These are phyloP conservation scores for Lasius fuliginosus DNA, from an alignment of 2,888 invertebrate genomes.

Conservation along the genomic window DNA sequence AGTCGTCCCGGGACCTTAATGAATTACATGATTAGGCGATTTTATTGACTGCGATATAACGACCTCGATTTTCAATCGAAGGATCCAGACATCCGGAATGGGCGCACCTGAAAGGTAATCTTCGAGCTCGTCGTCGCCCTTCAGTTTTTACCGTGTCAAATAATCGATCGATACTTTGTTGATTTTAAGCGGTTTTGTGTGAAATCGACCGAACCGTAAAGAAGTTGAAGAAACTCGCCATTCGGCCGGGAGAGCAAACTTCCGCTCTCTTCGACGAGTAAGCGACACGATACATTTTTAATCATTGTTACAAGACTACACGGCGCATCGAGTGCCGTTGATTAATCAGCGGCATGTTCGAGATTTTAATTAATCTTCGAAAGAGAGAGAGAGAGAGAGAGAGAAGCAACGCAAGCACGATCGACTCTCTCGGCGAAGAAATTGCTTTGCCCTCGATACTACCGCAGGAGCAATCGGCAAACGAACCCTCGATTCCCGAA, in stretches of 20 bases:
- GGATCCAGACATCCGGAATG: not conserved
- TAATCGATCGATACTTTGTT: constrained; percentile 7
- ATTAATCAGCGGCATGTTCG: constrained; percentile 80
- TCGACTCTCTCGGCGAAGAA: constrained; percentile 69
- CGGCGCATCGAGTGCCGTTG: constrained; percentile 79
- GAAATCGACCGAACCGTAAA: constrained; percentile 6
- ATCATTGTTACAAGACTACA: constrained; percentile 76
- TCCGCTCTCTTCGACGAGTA: constrained; percentile 52
- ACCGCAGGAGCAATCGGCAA: constrained; percentile 70
- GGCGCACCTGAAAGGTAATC: not conserved
- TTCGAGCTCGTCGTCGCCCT: not conserved
- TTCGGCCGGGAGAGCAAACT: constrained; percentile 38
- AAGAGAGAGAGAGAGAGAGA: constrained; percentile 58
- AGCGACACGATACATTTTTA: constrained; percentile 79
- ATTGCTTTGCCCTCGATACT: constrained; percentile 71
- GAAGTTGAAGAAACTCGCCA: constrained; percentile 46
- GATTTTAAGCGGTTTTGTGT: not conserved
- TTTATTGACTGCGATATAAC: constrained; percentile 61
- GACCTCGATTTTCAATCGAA: not conserved
- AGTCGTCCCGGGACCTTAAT: constrained; percentile 71
- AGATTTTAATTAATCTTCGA: constrained; percentile 81
- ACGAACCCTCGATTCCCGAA: constrained; percentile 73
- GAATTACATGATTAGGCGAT: constrained; percentile 81
- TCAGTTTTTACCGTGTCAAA: not conserved
- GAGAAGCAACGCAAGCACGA: constrained; percentile 36